Percentiles rank a stretch among this genome's conserved stretches.
Conservation (phyloP, 2,113 vertebrate genomes). For the mouse (Mus musculus) region GRCm39 chr9:31760501-31761000, state of each 20-base stretch:
- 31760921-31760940: background rate
- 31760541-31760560: slow-evolving; percentile 73
- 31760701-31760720: background rate
- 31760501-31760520: slow-evolving; percentile 55
- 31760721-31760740: slow-evolving; percentile 75
- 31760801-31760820: slow-evolving; percentile 60
- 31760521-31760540: slow-evolving; percentile 74
- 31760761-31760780: slow-evolving; percentile 72
- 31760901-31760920: background rate
- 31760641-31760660: slow-evolving; percentile 78
- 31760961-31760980: background rate
- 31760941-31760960: background rate
- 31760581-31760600: slow-evolving; percentile 74
- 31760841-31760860: slow-evolving; percentile 65
- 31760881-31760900: background rate
- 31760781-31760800: slow-evolving; percentile 71
- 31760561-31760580: slow-evolving; percentile 62
- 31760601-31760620: slow-evolving; percentile 73
- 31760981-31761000: background rate
- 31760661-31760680: slow-evolving; percentile 77
- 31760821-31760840: slow-evolving; percentile 72
- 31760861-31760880: slow-evolving; percentile 20
- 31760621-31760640: slow-evolving; percentile 80
- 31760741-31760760: slow-evolving; percentile 80
- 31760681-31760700: slow-evolving; percentile 74